phyloP scores from a whole-genome alignment of 2,797 vertebrate species.

The Chrosomus eos region DNA sequence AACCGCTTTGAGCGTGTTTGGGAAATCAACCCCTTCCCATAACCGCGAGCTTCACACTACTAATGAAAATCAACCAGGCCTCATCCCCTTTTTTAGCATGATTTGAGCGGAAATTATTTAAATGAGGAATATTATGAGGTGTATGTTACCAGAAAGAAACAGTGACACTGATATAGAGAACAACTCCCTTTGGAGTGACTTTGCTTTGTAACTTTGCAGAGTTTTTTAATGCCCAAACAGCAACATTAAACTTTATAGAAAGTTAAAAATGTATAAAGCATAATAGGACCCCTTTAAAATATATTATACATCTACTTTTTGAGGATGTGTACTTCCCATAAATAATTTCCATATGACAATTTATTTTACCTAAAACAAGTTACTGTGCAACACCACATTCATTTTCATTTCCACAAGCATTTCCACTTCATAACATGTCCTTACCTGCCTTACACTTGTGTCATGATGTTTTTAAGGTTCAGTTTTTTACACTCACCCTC shows the following conservation, averaged over 20 bases:
- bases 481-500: constrained; percentile 75
- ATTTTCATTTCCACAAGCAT: neutral
- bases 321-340: neutral
- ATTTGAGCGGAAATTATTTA: neutral
- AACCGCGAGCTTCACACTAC: neutral
- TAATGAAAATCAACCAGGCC: neutral
- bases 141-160: neutral
- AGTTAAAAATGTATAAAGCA: neutral
- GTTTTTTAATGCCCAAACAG: neutral
- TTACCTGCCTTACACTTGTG: neutral
- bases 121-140: neutral
- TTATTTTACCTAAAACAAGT: neutral
- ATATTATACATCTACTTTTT: neutral
- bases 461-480: neutral
- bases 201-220: neutral
- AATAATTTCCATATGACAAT: neutral
- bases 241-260: neutral
- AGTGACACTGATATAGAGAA: neutral
- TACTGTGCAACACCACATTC: neutral
- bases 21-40: neutral
- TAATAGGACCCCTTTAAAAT: neutral
- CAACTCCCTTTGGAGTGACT: neutral
- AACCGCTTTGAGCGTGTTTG: neutral
- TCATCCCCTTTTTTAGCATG: neutral
- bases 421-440: neutral